phyloP scores from a whole-genome alignment of 1,140 invertebrate genomes.

The Triops cancriformis region DNA sequence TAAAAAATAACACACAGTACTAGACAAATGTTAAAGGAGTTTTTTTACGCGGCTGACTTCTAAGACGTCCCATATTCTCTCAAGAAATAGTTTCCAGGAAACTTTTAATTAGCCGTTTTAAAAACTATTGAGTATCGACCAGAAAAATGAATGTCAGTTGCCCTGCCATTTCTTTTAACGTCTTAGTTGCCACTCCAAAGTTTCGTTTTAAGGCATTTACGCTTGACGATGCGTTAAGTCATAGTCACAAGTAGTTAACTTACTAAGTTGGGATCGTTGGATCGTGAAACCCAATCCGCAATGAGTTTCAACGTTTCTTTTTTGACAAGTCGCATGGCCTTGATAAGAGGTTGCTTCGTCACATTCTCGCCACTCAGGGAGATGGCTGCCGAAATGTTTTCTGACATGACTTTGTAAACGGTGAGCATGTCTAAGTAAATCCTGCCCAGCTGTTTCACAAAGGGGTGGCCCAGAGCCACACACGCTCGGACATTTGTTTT shows the following conservation, averaged over 20 bases:
- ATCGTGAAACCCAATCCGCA: conserved; percentile 88
- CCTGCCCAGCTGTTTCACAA: conserved; percentile 82
- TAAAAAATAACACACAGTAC: too few relatives aligned
- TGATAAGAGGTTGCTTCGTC: conserved; percentile 94
- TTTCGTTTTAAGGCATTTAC: too few relatives aligned
- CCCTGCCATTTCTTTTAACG: too few relatives aligned
- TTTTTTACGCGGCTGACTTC: too few relatives aligned
- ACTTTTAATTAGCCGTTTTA: conserved; percentile 28
- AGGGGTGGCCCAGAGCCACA: conserved; percentile 91
- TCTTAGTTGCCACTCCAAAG: too few relatives aligned
- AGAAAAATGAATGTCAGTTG: too few relatives aligned
- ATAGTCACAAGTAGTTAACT: not conserved
- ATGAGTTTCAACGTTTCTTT: conserved; percentile 99
- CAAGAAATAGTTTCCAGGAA: too few relatives aligned
- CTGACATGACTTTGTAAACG: conserved; percentile 98
- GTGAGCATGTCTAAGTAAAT: conserved; percentile 99
- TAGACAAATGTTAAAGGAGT: too few relatives aligned
- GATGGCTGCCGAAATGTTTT: conserved; percentile 95
- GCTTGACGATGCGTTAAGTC: too few relatives aligned
- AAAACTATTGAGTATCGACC: too few relatives aligned
- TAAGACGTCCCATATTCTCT: too few relatives aligned
- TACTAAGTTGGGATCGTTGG: conserved; percentile 72
- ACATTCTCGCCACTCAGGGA: conserved; percentile 88
- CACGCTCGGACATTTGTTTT: conserved; percentile 98
- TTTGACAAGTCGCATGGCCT: conserved; percentile 97